These are phyloP conservation scores for Leptestheria dahalacensis DNA, from an alignment of 1,140 invertebrate genomes.

Conservation along the genomic window DNA sequence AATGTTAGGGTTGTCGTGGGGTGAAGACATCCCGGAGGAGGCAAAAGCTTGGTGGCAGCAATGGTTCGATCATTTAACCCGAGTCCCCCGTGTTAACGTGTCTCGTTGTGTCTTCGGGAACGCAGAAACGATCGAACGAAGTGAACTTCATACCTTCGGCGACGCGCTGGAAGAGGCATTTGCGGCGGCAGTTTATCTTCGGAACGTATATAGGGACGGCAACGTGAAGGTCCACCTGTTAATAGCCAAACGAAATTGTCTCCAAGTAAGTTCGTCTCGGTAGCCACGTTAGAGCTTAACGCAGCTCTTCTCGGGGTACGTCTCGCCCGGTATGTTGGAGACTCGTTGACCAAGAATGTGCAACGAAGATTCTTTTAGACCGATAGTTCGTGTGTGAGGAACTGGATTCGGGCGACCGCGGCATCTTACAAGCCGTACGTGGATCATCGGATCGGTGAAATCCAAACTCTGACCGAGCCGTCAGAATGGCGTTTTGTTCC, in stretches of 20 bases:
- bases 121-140: not conserved
- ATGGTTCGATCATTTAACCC: not conserved
- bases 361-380: conserved; percentile 13
- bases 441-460: not conserved
- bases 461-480: not conserved
- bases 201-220: conserved; percentile 3
- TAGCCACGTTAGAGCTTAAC: not conserved
- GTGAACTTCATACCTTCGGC: conserved; percentile 22
- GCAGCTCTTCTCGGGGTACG: not conserved
- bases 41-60: not conserved
- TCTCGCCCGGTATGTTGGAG: not conserved
- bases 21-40: conserved; percentile 24
- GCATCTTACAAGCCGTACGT: conserved; percentile 1
- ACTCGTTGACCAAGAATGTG: not conserved
- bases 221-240: conserved; percentile 17
- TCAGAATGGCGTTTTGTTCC: conserved; percentile 3
- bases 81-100: not conserved
- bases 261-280: not conserved
- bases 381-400: conserved; percentile 8
- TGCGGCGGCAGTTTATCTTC: conserved; percentile 21
- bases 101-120: conserved; percentile 3
- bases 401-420: not conserved
- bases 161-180: conserved; percentile 24
- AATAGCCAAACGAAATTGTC: conserved; percentile 16
- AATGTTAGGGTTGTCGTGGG: conserved; percentile 28